Evolutionary conservation across 1,140 invertebrate genomes (phyloP).

Genomic region (Meloidogyne chitwoodi): DNA sequence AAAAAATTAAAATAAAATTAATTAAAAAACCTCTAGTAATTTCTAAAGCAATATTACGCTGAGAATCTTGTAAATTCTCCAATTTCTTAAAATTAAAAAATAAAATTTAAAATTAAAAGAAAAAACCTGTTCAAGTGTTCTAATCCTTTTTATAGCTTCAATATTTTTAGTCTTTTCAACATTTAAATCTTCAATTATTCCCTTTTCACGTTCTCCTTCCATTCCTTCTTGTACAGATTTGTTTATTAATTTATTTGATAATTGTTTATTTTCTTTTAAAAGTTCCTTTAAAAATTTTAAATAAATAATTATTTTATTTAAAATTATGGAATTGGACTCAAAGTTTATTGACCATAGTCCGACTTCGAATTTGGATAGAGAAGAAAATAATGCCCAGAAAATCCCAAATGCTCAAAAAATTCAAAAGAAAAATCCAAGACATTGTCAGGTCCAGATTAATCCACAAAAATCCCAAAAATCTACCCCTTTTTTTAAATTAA

Average conservation of each 20-base stretch:
- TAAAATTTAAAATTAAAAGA: not conserved
- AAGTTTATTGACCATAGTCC: too few relatives aligned
- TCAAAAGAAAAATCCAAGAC: too few relatives aligned
- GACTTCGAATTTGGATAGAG: too few relatives aligned
- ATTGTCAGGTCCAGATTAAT: too few relatives aligned
- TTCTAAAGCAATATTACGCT: constrained; percentile 25
- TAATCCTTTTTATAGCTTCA: not conserved
- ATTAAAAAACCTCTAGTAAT: constrained; percentile 23
- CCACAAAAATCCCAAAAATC: not conserved
- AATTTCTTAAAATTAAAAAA: not conserved
- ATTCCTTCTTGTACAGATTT: constrained; percentile 27
- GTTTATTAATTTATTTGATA: constrained; percentile 27
- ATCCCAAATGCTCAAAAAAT: too few relatives aligned
- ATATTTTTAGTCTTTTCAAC: constrained; percentile 13
- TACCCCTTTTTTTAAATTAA: too few relatives aligned
- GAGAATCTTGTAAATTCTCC: constrained; percentile 14
- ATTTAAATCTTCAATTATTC: constrained; percentile 15
- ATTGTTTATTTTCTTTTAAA: constrained; percentile 17
- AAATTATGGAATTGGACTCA: too few relatives aligned
- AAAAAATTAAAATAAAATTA: not conserved
- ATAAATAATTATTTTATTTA: too few relatives aligned
- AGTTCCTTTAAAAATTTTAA: constrained; percentile 15
- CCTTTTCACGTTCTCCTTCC: constrained; percentile 21
- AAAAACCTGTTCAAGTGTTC: constrained; percentile 22
- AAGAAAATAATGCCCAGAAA: too few relatives aligned